A percentile compares a stretch with the other conserved stretches of the same genome.
Conservation (phyloP, 2,797 vertebrate species). For the Brachyalestes nurse region DNA sequence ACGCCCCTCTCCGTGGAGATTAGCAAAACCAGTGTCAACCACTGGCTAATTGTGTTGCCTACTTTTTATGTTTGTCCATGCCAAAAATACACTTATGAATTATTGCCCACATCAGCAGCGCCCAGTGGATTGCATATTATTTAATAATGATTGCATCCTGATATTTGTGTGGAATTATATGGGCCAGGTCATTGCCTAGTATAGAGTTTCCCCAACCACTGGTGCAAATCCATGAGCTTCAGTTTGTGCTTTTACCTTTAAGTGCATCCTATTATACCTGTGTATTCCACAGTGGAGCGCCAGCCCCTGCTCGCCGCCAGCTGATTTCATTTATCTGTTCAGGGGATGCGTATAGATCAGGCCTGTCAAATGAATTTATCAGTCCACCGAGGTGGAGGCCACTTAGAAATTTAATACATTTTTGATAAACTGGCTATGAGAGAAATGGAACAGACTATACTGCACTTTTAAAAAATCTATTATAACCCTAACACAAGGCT, state of each 20-base stretch:
- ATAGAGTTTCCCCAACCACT: constrained; percentile 1
- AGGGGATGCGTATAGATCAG: constrained; percentile 67
- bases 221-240: constrained; percentile 54
- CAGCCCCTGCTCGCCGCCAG: constrained; percentile 66
- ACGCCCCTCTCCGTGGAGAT: constrained; percentile 64
- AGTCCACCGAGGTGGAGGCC: constrained; percentile 65
- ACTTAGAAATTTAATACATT: constrained; percentile 71
- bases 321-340: constrained; percentile 75
- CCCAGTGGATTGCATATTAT: constrained; percentile 28
- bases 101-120: neutral
- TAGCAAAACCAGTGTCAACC: constrained; percentile 9
- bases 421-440: constrained; percentile 75
- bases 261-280: constrained; percentile 68
- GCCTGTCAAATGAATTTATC: constrained; percentile 75
- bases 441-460: constrained; percentile 68
- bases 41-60: constrained; percentile 30
- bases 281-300: constrained; percentile 68
- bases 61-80: constrained; percentile 22
- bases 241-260: constrained; percentile 62
- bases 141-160: constrained; percentile 30
- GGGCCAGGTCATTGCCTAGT: neutral
- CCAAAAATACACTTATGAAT: neutral
- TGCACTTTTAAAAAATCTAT: constrained; percentile 75
- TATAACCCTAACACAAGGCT: constrained; percentile 67
- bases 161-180: constrained; percentile 21